Conservation (phyloP, 2,113 vertebrate genomes). For the Gasterosteus nipponicus region DNA sequence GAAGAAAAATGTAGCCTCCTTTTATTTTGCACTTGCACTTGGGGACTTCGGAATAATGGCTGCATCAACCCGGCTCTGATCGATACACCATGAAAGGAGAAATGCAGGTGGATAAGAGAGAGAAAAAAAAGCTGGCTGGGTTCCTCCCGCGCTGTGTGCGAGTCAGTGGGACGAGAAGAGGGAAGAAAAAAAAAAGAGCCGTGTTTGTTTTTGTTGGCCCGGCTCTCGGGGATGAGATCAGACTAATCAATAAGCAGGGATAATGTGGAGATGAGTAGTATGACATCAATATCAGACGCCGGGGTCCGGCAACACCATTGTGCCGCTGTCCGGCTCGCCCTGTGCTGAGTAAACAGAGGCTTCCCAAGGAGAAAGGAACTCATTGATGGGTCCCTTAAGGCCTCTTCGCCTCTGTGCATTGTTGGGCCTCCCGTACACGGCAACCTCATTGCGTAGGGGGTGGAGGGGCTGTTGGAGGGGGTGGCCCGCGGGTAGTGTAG, state of each 20-base stretch:
- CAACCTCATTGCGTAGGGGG: conserved; percentile 28
- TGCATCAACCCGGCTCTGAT: conserved; percentile 17
- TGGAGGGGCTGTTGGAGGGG: not conserved
- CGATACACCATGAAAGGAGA: conserved; percentile 27
- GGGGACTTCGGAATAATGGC: conserved; percentile 14
- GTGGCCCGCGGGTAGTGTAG: not conserved
- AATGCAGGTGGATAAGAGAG: not conserved
- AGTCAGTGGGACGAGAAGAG: conserved; percentile 25
- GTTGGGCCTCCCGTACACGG: conserved; percentile 30
- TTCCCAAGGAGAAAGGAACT: conserved; percentile 51
- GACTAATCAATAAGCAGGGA: conserved; percentile 73
- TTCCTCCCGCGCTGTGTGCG: conserved; percentile 25
- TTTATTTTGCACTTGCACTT: conserved; percentile 30
- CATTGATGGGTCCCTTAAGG: conserved; percentile 53
- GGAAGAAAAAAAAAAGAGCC: conserved; percentile 18
- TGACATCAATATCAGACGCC: conserved; percentile 72
- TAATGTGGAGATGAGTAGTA: conserved; percentile 67
- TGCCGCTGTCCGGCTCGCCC: conserved; percentile 35
- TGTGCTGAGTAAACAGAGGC: conserved; percentile 66
- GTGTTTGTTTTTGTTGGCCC: conserved; percentile 62
- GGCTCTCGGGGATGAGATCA: conserved; percentile 67
- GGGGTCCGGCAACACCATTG: conserved; percentile 57
- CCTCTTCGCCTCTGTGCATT: conserved; percentile 41
- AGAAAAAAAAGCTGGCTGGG: not conserved
- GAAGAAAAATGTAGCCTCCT: not conserved